phyloP scores from a whole-genome alignment of 2,113 vertebrate species.

The Herpetotheres cachinnans region DNA sequence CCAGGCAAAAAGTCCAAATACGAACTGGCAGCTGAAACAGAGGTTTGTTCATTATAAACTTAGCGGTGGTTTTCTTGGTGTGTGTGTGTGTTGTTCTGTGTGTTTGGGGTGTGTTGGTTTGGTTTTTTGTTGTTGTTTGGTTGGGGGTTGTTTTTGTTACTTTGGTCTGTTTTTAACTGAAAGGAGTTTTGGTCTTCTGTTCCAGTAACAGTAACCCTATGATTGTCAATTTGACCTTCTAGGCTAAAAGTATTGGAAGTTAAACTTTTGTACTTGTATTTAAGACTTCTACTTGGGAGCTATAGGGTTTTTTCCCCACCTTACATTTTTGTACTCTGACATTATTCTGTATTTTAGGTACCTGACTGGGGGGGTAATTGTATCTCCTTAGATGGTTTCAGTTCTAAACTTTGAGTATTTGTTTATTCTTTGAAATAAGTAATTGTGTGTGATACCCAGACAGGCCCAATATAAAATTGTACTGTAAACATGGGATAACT shows the following conservation, averaged over 20 bases:
- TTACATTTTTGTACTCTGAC: not conserved
- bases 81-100: too few relatives aligned
- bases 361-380: not conserved
- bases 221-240: not conserved
- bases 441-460: not conserved
- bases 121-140: too few relatives aligned
- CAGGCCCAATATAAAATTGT: not conserved
- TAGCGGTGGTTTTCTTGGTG: too few relatives aligned
- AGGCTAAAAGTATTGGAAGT: not conserved
- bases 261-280: not conserved
- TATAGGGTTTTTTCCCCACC: not conserved
- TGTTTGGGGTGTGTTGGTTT: too few relatives aligned
- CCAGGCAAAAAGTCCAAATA: conserved; percentile 97
- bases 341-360: not conserved
- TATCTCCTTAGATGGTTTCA: not conserved
- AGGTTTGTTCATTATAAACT: conserved; percentile 74
- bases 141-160: not conserved
- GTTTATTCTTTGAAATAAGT: not conserved
- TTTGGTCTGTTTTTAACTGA: not conserved
- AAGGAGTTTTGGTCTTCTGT: not conserved
- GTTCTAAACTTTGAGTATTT: not conserved
- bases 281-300: not conserved
- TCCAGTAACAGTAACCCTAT: not conserved
- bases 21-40: conserved; percentile 85
- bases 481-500: not conserved